Evolutionary conservation across 2,797 vertebrate genomes (phyloP), one percentile per base, ranked within the genome.

Genomic region (Tinamus major): DNA sequence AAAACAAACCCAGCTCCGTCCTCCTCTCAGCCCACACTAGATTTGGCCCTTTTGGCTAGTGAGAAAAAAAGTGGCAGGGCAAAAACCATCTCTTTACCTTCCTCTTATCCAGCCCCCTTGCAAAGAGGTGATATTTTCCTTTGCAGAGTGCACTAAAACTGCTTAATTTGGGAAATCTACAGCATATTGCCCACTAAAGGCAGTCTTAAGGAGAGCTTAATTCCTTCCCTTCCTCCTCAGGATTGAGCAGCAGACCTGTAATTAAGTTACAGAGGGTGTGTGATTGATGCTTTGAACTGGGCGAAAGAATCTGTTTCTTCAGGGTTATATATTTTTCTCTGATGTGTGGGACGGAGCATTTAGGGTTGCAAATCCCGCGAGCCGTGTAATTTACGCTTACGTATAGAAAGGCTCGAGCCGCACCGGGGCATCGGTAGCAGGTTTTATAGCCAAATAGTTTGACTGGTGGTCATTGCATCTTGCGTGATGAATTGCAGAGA

Each of bases 221-320:
- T 91, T 81, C 79, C 33, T 84, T 94, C 89, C 92, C 53, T 56
- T 6, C 31, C 35, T 37, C 18, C 24, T 61, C 13, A 37, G 35
- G 15, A 26, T 92, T 74, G 68, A 86, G 75, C 63, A 46, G 42
- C 9, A 95, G 90, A 90, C 59, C 63, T 92, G 77, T 92, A 96
- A 95, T 96, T 94, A 93, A 92, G 70, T 95, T 91, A 44, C 62
- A 90, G 46, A 62, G 63, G 18, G n/a, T 1, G 2, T 0, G 3
- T 90, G 95, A 85, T 23, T 84, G 90, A 41, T 67, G 70, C 75
- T 94, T 93, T 91, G 88, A 86, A 92, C 91, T 8, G 82, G 63
- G 79, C 58, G 70, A 86, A 93, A 64, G 95, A 96, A 93, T 96
- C 65, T 78, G 48, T 96, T 91, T 90, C 95, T 94, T 87, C 71